A percentile compares a stretch with the other conserved stretches of the same genome.
phyloP scores from a whole-genome alignment of 2,888 invertebrate genomes.

The Nymphalis c-album region DNA sequence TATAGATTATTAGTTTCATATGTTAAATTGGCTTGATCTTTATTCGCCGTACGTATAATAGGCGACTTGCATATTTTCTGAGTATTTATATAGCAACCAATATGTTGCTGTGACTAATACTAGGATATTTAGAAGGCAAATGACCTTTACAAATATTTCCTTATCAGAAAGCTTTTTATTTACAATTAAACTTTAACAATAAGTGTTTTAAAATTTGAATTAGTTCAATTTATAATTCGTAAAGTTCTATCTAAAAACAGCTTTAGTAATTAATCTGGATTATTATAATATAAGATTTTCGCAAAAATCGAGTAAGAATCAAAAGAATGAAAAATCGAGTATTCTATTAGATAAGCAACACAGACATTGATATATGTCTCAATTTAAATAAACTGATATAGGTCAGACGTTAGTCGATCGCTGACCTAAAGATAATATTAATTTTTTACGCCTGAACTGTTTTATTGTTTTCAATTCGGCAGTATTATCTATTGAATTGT shows the following conservation, averaged over 20 bases:
- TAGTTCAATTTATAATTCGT: too few relatives aligned
- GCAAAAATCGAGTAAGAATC: constrained; percentile 2
- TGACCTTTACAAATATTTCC: not conserved
- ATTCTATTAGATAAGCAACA: constrained; percentile 26
- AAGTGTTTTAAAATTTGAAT: too few relatives aligned
- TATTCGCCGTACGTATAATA: not conserved
- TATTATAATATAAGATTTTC: not conserved
- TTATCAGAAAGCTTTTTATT: not conserved
- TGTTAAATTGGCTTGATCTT: not conserved
- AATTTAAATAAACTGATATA: constrained; percentile 49
- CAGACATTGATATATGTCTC: constrained; percentile 38
- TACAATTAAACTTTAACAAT: too few relatives aligned
- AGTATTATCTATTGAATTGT: constrained; percentile 62
- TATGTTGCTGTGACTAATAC: not conserved
- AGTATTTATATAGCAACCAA: not conserved
- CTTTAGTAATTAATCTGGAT: too few relatives aligned
- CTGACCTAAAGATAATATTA: constrained; percentile 65
- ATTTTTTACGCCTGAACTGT: constrained; percentile 58
- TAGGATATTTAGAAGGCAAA: not conserved
- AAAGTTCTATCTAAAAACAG: too few relatives aligned
- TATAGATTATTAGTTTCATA: not conserved
- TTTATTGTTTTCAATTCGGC: constrained; percentile 69
- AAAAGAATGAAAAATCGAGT: too few relatives aligned
- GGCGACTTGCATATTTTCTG: not conserved
- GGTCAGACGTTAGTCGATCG: constrained; percentile 55